phyloP scores from a whole-genome alignment of 2,888 invertebrate species.

The Zeuzera pyrina region DNA sequence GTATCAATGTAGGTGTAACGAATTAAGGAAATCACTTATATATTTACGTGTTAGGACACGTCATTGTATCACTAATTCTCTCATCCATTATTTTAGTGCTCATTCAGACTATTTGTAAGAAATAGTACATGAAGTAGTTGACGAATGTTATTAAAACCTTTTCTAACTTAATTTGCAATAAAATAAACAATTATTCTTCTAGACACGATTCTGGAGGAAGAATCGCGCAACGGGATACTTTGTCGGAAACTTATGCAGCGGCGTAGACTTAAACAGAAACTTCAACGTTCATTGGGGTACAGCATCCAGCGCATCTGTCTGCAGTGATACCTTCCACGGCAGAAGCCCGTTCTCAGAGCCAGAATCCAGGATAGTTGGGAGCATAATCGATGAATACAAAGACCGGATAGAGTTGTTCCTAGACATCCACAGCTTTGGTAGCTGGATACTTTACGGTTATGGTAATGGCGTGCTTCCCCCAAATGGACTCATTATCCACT shows the following conservation, averaged over 20 bases:
- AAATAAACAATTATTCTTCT: constrained; percentile 11
- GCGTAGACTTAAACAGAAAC: constrained; percentile 84
- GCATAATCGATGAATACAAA: constrained; percentile 63
- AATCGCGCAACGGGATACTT: constrained; percentile 60
- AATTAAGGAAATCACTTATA: no score
- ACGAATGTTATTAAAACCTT: no score
- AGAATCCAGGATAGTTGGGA: constrained; percentile 73
- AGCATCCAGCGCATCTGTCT: constrained; percentile 58
- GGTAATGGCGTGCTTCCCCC: constrained; percentile 55
- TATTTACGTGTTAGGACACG: no score
- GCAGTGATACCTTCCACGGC: constrained; percentile 77
- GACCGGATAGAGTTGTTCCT: constrained; percentile 75
- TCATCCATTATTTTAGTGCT: no score
- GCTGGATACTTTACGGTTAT: constrained; percentile 63
- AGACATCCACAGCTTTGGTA: constrained; percentile 83
- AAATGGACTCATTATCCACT: constrained; percentile 51
- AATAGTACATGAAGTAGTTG: no score
- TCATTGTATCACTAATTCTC: no score
- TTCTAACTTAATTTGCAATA: no score
- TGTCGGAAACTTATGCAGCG: constrained; percentile 59
- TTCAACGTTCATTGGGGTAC: constrained; percentile 79
- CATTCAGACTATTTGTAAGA: no score
- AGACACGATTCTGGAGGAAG: constrained; percentile 79
- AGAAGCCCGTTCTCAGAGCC: constrained; percentile 76
- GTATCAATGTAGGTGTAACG: no score